Evolutionary conservation across 2,797 vertebrate genomes (phyloP), one percentile per base, ranked within the genome.

Genomic region (Anisognathus igniventris): DNA sequence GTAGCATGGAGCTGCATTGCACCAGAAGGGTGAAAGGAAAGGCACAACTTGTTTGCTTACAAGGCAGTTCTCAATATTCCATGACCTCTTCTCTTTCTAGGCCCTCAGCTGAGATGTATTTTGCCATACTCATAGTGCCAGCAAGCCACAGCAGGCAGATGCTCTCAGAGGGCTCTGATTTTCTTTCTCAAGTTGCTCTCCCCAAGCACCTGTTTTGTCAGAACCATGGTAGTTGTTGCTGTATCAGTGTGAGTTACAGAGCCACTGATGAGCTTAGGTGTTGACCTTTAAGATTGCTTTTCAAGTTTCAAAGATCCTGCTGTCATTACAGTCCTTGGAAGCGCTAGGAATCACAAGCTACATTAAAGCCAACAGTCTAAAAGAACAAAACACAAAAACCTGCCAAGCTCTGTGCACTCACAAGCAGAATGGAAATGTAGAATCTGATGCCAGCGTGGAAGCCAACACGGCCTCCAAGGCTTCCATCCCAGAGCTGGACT

Each of bases 241-340:
- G 4, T 62, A 31, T 74, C 86, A 65, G 33, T 28, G 80, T 87
- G 73, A 93, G 37, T 57, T 86, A 56, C 54, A 70, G 79, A 86
- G 57, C 68, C 16, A 9, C 65, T 90, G 92, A 68, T 68, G 80
- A 90, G 56, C 50, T 81, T 78, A 68, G 35, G 30, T 54, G 58
- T 81, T 88, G 73, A 81, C 80, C 66, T 83, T 92, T 86, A 60
- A 80, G 54, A 61, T 18, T 78, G 58, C 66, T 88, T 93, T 92
- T 70, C 31, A 85, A 60, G 35, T 76, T 85, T 64, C 56, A 73
- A 81, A 87, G 51, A 92, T 56, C 48, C 71, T 76, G 74, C 67
- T 72, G 85, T 89, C 71, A 35, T 67, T 64, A 44, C 45, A 42
- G 39, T 37, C 71, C 42, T 83, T 92, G 79, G 72, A 86, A 91